A percentile compares a stretch with the other conserved stretches of the same genome.
Evolutionary conservation across 2,888 invertebrate species (phyloP).

Genomic region (Portevinia maculata): DNA sequence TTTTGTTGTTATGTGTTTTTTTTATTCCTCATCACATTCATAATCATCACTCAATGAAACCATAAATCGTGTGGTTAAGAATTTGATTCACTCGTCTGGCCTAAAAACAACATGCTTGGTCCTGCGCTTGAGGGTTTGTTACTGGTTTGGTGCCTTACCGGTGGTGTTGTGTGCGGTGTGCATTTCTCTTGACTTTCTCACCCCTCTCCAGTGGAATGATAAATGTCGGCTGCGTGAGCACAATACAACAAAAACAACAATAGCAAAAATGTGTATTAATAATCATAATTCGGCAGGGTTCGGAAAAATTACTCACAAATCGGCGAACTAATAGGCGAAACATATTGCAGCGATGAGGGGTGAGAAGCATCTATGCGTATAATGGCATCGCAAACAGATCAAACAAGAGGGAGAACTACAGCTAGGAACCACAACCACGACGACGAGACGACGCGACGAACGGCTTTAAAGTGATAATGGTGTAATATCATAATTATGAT

Average conservation of each 20-base stretch:
- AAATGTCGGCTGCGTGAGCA: slow-evolving; percentile 7
- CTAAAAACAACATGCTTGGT: slow-evolving; percentile 38
- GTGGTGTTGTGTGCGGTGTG: slow-evolving; percentile 44
- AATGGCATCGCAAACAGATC: slow-evolving; percentile 40
- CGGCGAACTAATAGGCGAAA: slow-evolving; percentile 61
- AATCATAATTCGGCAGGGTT: slow-evolving; percentile 70
- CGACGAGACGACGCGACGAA: slow-evolving; percentile 2
- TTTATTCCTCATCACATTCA: slow-evolving; percentile 26
- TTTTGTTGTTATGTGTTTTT: not conserved
- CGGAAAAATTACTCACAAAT: slow-evolving; percentile 53
- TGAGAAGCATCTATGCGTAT: slow-evolving; percentile 64
- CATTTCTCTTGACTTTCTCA: slow-evolving; percentile 72
- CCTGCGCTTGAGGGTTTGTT: slow-evolving; percentile 50
- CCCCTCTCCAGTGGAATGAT: slow-evolving; percentile 50
- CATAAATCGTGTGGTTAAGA: slow-evolving; percentile 66
- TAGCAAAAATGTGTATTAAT: slow-evolving; percentile 62
- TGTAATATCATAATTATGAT: slow-evolving; percentile 70
- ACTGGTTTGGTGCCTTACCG: slow-evolving; percentile 12
- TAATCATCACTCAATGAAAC: slow-evolving; percentile 63
- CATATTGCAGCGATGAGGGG: slow-evolving; percentile 53
- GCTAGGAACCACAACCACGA: not conserved
- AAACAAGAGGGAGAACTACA: slow-evolving; percentile 32
- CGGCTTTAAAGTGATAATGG: slow-evolving; percentile 63
- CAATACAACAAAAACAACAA: slow-evolving; percentile 33
- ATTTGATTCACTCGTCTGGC: slow-evolving; percentile 44